Evolutionary conservation across 1,140 invertebrate genomes (phyloP), one percentile per base, ranked within the genome.

Genomic region (Pteromalus puparum): DNA sequence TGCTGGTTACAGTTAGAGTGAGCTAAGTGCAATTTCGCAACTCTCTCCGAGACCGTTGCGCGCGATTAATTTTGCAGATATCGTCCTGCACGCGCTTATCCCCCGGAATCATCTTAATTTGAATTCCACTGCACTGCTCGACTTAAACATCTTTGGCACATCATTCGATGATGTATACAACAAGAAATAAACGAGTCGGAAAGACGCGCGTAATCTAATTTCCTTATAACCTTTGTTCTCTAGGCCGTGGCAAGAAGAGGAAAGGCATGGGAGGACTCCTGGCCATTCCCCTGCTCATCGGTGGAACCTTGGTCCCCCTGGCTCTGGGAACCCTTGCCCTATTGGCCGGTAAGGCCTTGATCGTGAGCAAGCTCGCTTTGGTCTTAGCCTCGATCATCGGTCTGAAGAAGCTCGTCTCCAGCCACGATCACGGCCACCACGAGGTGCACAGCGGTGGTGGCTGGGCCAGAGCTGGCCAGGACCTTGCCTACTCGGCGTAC

Each of bases 371-470:
- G 89, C 91, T 97, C 70, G 97, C 97, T 10, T 90, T 97, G 48
- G 96, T 97, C 0, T 91, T 97, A 30, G 96, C 97, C 46, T 96
- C 95, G 81, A 97, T 97, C 86, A 97, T 97, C 81, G 97, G 96
- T 1, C 92, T 97, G 88, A 97, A 97, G 94, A 97, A 97, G 89
- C 93, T 97, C 1, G 92, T 97, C 21, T 95, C 95, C 18, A 94
- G 95, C 6, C 94, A 94, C 34, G 93, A 94, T 42, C 94, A 95
- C 21, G 94, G 95, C 73, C 95, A 95, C 9, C 96, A 96, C 89
- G 96, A 96, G 83, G 93, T 94, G 2, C 94, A 94, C 18, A 94
- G 95, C 12, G 95, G 95, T 65, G 91, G 92, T 67, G 92, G 92
- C 78, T 93, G 92, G 92, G 92, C 91, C 85, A 91, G 92, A 88